Evolutionary conservation across 1,140 invertebrate genomes (phyloP).

Genomic region (Uloborus diversus): DNA sequence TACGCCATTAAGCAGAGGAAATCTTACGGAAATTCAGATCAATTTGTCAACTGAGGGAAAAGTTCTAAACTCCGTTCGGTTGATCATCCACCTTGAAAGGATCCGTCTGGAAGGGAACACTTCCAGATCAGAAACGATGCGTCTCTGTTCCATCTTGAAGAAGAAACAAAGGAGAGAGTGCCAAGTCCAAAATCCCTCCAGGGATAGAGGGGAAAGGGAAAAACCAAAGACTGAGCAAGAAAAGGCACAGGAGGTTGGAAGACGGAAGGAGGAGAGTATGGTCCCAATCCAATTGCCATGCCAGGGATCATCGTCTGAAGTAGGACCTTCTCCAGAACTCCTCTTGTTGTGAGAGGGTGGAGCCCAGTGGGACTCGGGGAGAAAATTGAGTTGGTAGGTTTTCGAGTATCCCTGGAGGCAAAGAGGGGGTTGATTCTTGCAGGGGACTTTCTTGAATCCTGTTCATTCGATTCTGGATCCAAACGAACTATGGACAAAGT

Average conservation of each 20-base stretch:
- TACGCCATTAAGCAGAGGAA: too few species aligned
- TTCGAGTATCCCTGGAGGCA: neutral
- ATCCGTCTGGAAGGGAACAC: too few species aligned
- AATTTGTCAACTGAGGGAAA: too few species aligned
- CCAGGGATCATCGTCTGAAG: slow-evolving; percentile 29
- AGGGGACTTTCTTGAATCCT: slow-evolving; percentile 9
- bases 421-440: neutral
- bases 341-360: neutral
- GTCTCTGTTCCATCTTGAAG: neutral
- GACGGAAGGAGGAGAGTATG: too few species aligned
- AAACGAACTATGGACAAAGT: too few species aligned
- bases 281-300: slow-evolving; percentile 42
- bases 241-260: slow-evolving; percentile 22
- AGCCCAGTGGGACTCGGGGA: slow-evolving; percentile 19
- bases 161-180: slow-evolving; percentile 6
- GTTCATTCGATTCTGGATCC: slow-evolving; percentile 16
- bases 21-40: too few species aligned
- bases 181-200: neutral
- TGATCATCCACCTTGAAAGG: too few species aligned
- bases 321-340: slow-evolving; percentile 1
- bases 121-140: too few species aligned
- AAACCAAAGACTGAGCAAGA: slow-evolving; percentile 35
- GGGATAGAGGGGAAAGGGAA: slow-evolving; percentile 4
- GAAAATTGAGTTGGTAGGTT: slow-evolving; percentile 48
- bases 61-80: too few species aligned